Conservation (phyloP, 2,888 invertebrate genomes). For the Mystacides longicornis region DNA sequence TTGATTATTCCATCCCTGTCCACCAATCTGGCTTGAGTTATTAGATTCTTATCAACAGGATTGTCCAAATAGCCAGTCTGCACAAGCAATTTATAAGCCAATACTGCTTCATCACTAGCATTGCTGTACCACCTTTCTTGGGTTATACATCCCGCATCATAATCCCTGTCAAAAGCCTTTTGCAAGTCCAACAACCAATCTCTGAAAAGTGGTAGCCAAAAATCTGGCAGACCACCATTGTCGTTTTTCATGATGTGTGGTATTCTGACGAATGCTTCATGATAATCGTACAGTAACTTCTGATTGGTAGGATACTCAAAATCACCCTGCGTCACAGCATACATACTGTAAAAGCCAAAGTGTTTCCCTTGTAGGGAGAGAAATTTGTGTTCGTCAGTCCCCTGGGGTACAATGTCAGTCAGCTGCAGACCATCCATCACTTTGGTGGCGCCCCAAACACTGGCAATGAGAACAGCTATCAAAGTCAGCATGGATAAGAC, state of each 20-base stretch:
- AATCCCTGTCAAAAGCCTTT: slow-evolving; percentile 80
- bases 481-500: slow-evolving; percentile 45
- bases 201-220: slow-evolving; percentile 90
- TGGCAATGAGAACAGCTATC: slow-evolving; percentile 47
- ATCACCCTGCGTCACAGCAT: slow-evolving; percentile 89
- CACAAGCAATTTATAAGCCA: slow-evolving; percentile 90
- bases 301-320: slow-evolving; percentile 96
- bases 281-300: slow-evolving; percentile 86
- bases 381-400: slow-evolving; percentile 91
- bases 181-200: slow-evolving; percentile 88
- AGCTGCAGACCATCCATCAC: slow-evolving; percentile 81
- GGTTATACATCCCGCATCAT: slow-evolving; percentile 60
- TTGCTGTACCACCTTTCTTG: slow-evolving; percentile 80
- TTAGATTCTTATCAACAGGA: slow-evolving; percentile 83
- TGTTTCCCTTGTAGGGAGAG: slow-evolving; percentile 85
- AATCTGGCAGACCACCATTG: slow-evolving; percentile 88
- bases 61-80: slow-evolving; percentile 94
- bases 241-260: slow-evolving; percentile 89
- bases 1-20: slow-evolving; percentile 74
- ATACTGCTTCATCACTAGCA: slow-evolving; percentile 85
- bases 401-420: slow-evolving; percentile 88
- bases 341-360: slow-evolving; percentile 98
- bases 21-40: slow-evolving; percentile 67
- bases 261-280: slow-evolving; percentile 83
- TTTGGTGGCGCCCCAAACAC: slow-evolving; percentile 68